Evolutionary conservation across 2,888 invertebrate genomes (phyloP).

Genomic region (Cephus runcator): DNA sequence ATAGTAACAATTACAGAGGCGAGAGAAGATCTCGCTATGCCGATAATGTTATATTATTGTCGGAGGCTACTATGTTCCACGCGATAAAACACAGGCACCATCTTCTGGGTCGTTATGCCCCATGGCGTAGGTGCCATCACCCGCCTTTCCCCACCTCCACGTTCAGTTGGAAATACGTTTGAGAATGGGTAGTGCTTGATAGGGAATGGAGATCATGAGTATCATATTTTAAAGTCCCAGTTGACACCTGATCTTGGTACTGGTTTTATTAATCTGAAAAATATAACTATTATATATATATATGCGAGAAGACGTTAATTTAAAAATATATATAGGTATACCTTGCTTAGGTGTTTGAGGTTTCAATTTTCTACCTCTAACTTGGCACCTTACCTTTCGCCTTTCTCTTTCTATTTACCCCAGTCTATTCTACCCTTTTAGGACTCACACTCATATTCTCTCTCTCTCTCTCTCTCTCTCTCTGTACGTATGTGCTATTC

Average conservation of each 20-base stretch:
- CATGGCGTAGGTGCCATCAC: conserved; percentile 4
- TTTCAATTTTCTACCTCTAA: conserved; percentile 15
- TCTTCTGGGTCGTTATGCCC: conserved; percentile 13
- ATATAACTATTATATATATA: too few relatives aligned
- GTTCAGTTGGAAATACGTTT: not conserved
- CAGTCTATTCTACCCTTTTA: not conserved
- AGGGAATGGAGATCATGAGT: too few relatives aligned
- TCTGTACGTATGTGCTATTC: conserved; percentile 34
- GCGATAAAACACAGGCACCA: conserved; percentile 26
- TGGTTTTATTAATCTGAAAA: not conserved
- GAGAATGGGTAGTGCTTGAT: not conserved
- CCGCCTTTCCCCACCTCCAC: not conserved
- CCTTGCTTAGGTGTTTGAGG: not conserved
- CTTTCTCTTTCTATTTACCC: not conserved
- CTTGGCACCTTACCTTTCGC: not conserved
- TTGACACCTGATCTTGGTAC: not conserved
- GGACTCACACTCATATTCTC: not conserved
- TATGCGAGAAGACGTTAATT: too few relatives aligned
- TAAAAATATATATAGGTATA: not conserved
- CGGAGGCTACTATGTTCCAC: conserved; percentile 1
- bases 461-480: conserved; percentile 9
- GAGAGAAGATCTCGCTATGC: conserved; percentile 36
- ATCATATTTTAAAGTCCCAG: not conserved
- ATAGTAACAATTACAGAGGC: conserved; percentile 44
- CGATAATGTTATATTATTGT: conserved; percentile 35